These are phyloP conservation scores for Rhodeus uyekii DNA, from an alignment of 2,797 vertebrate species.

Conservation along the genomic window DNA sequence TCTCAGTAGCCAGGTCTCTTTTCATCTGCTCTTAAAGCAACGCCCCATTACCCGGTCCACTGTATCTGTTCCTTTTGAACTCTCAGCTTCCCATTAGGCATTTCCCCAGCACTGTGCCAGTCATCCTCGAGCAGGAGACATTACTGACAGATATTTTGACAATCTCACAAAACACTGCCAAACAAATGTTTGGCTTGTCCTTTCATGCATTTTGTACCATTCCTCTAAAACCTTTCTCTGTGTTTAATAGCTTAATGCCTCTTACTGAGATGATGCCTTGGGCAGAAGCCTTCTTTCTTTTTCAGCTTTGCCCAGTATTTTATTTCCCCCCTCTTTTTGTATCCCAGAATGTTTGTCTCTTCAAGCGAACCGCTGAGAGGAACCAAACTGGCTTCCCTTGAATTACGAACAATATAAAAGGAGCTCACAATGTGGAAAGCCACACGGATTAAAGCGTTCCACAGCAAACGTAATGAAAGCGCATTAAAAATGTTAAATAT, in stretches of 20 bases:
- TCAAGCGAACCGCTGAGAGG: constrained; percentile 47
- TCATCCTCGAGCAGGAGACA: constrained; percentile 63
- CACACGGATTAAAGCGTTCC: neutral
- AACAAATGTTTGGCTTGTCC: constrained; percentile 64
- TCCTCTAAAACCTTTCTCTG: constrained; percentile 59
- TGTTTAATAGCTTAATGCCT: constrained; percentile 67
- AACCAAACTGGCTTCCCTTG: constrained; percentile 46
- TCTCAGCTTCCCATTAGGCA: constrained; percentile 62
- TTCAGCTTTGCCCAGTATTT: constrained; percentile 38
- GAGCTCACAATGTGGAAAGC: constrained; percentile 14
- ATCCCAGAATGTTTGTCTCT: constrained; percentile 47
- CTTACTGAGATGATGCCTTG: constrained; percentile 60
- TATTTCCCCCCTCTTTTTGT: constrained; percentile 45
- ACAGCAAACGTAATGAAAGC: neutral
- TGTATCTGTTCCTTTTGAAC: constrained; percentile 28
- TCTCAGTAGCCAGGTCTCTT: neutral
- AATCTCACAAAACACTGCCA: constrained; percentile 53
- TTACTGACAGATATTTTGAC: constrained; percentile 70
- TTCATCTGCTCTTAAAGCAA: constrained; percentile 51
- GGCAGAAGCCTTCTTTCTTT: constrained; percentile 59
- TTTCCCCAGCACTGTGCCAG: constrained; percentile 56
- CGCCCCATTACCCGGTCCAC: constrained; percentile 58
- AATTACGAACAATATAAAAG: constrained; percentile 15
- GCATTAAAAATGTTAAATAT: constrained; percentile 13
- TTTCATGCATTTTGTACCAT: constrained; percentile 47